Evolutionary conservation across 2,113 vertebrate species (phyloP).

Genomic region (Mus spicilegus): DNA sequence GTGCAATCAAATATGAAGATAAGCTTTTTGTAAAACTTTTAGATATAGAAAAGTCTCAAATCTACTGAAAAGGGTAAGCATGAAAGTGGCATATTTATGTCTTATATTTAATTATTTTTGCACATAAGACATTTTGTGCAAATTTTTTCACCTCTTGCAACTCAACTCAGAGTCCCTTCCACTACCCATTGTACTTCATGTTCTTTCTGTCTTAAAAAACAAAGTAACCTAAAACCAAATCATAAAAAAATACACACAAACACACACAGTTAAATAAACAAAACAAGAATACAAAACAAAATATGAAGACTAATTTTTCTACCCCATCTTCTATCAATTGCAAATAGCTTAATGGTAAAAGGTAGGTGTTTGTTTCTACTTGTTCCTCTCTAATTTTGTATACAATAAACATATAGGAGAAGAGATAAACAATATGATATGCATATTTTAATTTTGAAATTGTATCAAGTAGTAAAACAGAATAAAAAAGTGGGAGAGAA

Average conservation of each 20-base stretch:
- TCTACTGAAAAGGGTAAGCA: background rate
- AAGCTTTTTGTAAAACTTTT: background rate
- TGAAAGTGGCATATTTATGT: background rate
- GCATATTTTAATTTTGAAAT: background rate
- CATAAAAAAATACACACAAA: background rate
- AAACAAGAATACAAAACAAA: background rate
- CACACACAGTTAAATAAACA: background rate
- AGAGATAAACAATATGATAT: background rate
- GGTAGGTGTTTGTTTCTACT: fast-evolving
- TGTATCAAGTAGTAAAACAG: background rate
- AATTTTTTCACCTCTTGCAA: background rate
- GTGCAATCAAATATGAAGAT: background rate
- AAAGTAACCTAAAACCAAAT: background rate
- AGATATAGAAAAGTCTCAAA: conserved; percentile 25
- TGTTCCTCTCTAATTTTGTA: background rate
- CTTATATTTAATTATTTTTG: background rate
- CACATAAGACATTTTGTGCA: background rate
- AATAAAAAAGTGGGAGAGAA: background rate
- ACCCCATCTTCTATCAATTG: background rate
- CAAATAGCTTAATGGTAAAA: background rate
- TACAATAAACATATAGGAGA: background rate
- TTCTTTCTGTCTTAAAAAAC: background rate
- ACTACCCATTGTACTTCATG: background rate
- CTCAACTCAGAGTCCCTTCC: too few species aligned
- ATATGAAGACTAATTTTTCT: background rate